phyloP scores from a whole-genome alignment of 2,888 invertebrate genomes.

The Melinaea menophilus region DNA sequence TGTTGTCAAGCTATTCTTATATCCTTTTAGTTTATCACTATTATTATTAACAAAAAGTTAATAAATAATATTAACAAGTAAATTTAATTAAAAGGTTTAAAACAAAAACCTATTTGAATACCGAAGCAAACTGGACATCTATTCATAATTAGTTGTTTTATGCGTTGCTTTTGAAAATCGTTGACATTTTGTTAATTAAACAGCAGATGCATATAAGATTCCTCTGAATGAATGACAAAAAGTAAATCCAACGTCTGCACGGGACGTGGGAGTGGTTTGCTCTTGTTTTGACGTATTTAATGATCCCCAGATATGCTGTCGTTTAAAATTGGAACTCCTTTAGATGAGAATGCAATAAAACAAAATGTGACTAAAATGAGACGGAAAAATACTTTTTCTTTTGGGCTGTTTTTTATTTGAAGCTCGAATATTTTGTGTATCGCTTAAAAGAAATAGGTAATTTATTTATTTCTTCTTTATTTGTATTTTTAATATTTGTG shows the following conservation, averaged over 20 bases:
- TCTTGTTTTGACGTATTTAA: not conserved
- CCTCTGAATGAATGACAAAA: not conserved
- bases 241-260: not conserved
- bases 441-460: too few species aligned
- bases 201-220: not conserved
- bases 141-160: not conserved
- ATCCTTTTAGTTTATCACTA: too few species aligned
- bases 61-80: too few species aligned
- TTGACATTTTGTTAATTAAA: not conserved
- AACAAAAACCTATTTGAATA: too few species aligned
- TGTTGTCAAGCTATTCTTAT: too few species aligned
- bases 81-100: too few species aligned
- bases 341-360: conserved; percentile 1
- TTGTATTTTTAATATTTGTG: too few species aligned
- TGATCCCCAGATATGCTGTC: not conserved
- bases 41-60: too few species aligned
- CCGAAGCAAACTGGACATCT: not conserved
- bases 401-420: too few species aligned
- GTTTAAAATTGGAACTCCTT: not conserved
- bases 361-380: conserved; percentile 1
- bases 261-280: not conserved
- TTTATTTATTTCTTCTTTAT: too few species aligned
- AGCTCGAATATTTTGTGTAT: too few species aligned
- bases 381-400: not conserved
- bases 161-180: not conserved